Conservation (phyloP, 2,113 vertebrate species). For the Ceratotherium simum region DNA sequence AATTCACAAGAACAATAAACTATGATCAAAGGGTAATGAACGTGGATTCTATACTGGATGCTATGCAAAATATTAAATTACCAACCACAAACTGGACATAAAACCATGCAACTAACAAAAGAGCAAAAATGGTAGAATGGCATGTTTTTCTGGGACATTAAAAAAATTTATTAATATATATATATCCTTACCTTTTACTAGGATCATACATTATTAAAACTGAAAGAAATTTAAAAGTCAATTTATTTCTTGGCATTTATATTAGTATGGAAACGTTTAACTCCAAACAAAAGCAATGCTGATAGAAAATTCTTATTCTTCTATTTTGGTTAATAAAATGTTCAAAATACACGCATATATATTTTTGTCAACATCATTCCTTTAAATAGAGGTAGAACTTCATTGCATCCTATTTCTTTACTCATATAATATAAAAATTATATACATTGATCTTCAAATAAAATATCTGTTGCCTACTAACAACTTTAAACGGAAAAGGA, state of each 20-base stretch:
- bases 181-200: constrained; percentile 79
- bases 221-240: constrained; percentile 79
- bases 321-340: constrained; percentile 67
- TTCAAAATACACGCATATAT: constrained; percentile 40
- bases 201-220: constrained; percentile 80
- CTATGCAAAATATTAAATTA: constrained; percentile 64
- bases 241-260: constrained; percentile 77
- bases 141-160: constrained; percentile 68
- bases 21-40: constrained; percentile 63
- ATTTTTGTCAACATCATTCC: constrained; percentile 44
- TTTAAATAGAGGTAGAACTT: constrained; percentile 53
- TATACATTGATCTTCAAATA: constrained; percentile 39
- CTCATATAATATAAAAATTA: constrained; percentile 57
- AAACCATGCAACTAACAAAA: constrained; percentile 70
- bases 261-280: constrained; percentile 66
- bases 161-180: constrained; percentile 66
- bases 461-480: constrained; percentile 31
- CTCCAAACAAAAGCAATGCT: constrained; percentile 71
- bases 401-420: constrained; percentile 50
- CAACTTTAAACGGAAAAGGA: constrained; percentile 56
- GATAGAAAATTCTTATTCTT: constrained; percentile 62
- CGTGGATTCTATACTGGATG: constrained; percentile 46
- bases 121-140: constrained; percentile 61
- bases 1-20: constrained; percentile 57
- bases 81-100: constrained; percentile 64